Evolutionary conservation across 1,140 invertebrate species (phyloP), one percentile per base, ranked within the genome.

Genomic region (Amphibalanus amphitrite): DNA sequence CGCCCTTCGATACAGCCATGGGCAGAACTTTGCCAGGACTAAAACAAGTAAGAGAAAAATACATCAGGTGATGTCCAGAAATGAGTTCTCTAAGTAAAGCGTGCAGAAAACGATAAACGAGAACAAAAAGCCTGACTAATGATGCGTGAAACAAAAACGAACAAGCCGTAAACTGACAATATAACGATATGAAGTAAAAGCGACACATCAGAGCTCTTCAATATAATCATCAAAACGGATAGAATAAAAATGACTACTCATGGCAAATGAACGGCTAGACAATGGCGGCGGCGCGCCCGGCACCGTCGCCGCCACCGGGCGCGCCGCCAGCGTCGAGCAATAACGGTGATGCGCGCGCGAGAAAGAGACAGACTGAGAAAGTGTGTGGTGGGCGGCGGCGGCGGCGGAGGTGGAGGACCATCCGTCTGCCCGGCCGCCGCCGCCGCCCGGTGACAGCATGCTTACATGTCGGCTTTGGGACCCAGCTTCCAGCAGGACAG

Each of bases 1-100:
- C 85, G 82, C 89, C 89, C 86, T 90, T 91, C 90, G 86, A 90
- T 89, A 68, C 64, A 83, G 89, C 88, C 84, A 91, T 67, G 26
- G 65, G 87, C 82, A 91, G 85, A 80, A 89, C 88, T 85, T 90
- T 91, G 83, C 85, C 85, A 84, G 84, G 83, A 85, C 85, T 86
- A 85, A 75, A 78, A 85, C 85, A 72, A 74, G 70, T 68, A 65
- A 73, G 72, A 67, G 70, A 72, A 74, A 74, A 72, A 69, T 74
- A 69, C 47, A 59, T 59, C 47, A 59, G 47, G 47, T 59, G 47
- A 59, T 13, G 47, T 59, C 20, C 6, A 59, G 47, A 59, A 59
- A 59, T 59, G 13, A 59, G 47, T 17, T 59, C 6, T 59, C 47
- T 59, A 59, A 13, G 47, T 59, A 59, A 59, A 23, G 17, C 47